Conservation (phyloP, 2,888 invertebrate species). For the Caenorhabditis wallacei region DNA sequence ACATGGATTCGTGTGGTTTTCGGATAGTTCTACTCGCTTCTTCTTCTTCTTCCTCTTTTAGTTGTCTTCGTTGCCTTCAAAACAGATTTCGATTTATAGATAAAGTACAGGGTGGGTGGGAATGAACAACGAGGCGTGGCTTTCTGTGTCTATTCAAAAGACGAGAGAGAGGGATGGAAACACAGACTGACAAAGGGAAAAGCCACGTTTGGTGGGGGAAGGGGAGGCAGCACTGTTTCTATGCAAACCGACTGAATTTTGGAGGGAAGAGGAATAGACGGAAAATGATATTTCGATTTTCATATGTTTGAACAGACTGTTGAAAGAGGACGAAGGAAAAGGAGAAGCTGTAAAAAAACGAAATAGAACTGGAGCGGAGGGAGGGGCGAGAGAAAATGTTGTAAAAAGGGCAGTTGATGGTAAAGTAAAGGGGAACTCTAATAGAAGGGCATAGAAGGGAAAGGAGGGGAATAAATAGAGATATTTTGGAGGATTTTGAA, state of each 20-base stretch:
- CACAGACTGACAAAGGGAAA: slow-evolving; percentile 6
- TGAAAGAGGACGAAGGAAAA: neutral
- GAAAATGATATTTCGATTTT: slow-evolving; percentile 29
- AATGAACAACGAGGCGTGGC: slow-evolving; percentile 7
- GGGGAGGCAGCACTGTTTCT: slow-evolving; percentile 13
- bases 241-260: slow-evolving; percentile 18
- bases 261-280: slow-evolving; percentile 15
- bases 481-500: too few relatives aligned
- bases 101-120: slow-evolving; percentile 15
- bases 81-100: slow-evolving; percentile 35
- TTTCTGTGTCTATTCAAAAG: neutral
- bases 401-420: slow-evolving; percentile 2
- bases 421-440: too few relatives aligned
- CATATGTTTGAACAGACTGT: slow-evolving; percentile 22
- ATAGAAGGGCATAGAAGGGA: too few relatives aligned
- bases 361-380: neutral
- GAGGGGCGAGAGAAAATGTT: neutral
- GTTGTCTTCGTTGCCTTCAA: slow-evolving; percentile 18
- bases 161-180: slow-evolving; percentile 26
- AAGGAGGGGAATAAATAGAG: too few relatives aligned
- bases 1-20: slow-evolving; percentile 59
- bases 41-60: neutral
- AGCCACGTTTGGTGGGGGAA: slow-evolving; percentile 12
- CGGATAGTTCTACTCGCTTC: neutral
- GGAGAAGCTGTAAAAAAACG: neutral